Evolutionary conservation across 1,140 invertebrate species (phyloP).

Genomic region (Scaptomyza hsui): DNA sequence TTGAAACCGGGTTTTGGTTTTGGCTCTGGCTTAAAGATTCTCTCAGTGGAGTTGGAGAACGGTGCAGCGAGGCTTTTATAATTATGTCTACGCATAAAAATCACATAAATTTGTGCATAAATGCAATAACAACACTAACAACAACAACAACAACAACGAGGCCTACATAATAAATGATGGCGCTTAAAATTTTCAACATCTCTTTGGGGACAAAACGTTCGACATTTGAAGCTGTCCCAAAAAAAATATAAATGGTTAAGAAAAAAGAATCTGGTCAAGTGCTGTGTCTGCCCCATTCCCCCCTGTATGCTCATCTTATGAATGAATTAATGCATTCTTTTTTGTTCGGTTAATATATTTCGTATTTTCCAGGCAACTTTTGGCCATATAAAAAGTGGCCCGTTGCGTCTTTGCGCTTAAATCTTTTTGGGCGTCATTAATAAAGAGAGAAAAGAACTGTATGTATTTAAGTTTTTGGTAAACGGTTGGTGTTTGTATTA

Average conservation of each 20-base stretch:
- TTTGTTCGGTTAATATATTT: conserved; percentile 40
- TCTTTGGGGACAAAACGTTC: conserved; percentile 72
- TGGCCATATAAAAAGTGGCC: conserved; percentile 46
- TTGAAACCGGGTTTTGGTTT: conserved; percentile 15
- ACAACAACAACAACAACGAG: conserved; percentile 55
- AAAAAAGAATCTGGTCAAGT: conserved; percentile 50
- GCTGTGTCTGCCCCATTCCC: conserved; percentile 39
- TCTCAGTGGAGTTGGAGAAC: conserved; percentile 30
- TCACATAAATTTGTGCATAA: conserved; percentile 83
- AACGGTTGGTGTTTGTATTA: conserved; percentile 68
- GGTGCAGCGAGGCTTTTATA: conserved; percentile 72
- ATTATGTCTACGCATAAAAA: conserved; percentile 84
- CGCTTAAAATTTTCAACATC: conserved; percentile 82
- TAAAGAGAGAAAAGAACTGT: conserved; percentile 25
- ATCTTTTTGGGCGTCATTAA: conserved; percentile 71
- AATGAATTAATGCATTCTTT: conserved; percentile 74
- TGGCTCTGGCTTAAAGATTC: conserved; percentile 33
- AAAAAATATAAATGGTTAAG: conserved; percentile 15
- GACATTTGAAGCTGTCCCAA: conserved; percentile 58
- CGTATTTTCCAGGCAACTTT: conserved; percentile 51
- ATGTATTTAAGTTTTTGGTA: conserved; percentile 32
- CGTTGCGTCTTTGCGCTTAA: conserved; percentile 48
- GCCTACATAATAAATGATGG: conserved; percentile 82
- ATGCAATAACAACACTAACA: conserved; percentile 53
- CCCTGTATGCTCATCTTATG: conserved; percentile 48